Percentiles rank a stretch among this genome's conserved stretches.
phyloP scores from a whole-genome alignment of 2,797 vertebrate genomes.

The Lutjanus argentimaculatus region DNA sequence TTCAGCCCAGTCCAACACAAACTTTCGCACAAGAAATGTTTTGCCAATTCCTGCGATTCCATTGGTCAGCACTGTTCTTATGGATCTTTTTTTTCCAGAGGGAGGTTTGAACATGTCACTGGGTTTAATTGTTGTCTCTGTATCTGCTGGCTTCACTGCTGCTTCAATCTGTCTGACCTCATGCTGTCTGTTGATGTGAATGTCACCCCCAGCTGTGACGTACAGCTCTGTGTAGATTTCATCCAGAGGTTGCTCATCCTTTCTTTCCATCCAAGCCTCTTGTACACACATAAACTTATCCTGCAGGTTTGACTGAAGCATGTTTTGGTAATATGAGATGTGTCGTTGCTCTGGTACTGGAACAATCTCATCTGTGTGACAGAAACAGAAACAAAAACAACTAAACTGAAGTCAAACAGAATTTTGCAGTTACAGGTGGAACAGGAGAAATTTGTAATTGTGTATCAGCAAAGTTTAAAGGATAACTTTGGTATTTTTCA shows the following conservation, averaged over 20 bases:
- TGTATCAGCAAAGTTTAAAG: no score
- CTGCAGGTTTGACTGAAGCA: constrained; percentile 44
- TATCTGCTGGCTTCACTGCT: neutral
- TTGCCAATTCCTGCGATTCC: constrained; percentile 4
- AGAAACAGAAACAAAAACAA: neutral
- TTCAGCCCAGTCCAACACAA: neutral
- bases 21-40: neutral
- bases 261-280: constrained; percentile 22
- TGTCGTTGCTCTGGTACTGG: constrained; percentile 8
- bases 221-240: constrained; percentile 45
- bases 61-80: neutral
- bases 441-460: no score
- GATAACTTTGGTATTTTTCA: no score
- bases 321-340: constrained; percentile 29
- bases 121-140: constrained; percentile 17
- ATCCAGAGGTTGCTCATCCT: neutral
- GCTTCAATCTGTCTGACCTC: constrained; percentile 4
- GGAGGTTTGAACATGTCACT: constrained; percentile 39
- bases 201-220: neutral
- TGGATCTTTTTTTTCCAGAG: constrained; percentile 1
- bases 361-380: constrained; percentile 20
- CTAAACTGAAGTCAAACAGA: neutral
- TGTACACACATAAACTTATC: constrained; percentile 33
- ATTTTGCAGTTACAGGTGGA: no score
- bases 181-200: neutral